phyloP scores from a whole-genome alignment of 2,888 invertebrate species.

The Cartodere bifasciata region DNA sequence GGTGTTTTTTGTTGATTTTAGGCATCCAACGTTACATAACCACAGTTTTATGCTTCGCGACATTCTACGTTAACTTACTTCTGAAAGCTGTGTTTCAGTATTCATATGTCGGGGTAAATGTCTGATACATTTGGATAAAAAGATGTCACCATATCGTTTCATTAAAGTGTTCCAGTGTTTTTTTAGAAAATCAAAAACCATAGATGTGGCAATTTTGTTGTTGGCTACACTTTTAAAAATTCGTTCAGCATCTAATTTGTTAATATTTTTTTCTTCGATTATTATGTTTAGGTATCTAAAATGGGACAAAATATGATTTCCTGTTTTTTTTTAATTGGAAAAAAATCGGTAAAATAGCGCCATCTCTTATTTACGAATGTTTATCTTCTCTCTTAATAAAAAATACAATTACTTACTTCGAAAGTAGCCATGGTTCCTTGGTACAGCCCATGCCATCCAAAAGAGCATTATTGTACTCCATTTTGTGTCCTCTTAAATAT shows the following conservation, averaged over 20 bases:
- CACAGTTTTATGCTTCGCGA: no score
- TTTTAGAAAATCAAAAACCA: no score
- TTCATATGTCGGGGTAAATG: no score
- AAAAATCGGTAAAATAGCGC: not conserved
- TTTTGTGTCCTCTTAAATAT: constrained; percentile 38
- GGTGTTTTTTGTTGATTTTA: no score
- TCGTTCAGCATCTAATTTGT: constrained; percentile 47
- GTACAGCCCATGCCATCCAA: constrained; percentile 44
- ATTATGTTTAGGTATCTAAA: constrained; percentile 39
- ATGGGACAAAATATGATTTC: constrained; percentile 6
- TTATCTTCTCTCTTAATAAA: constrained; percentile 1
- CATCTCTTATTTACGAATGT: not conserved
- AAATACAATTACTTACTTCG: constrained; percentile 34
- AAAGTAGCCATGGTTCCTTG: constrained; percentile 41
- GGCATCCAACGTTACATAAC: no score
- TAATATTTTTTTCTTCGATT: constrained; percentile 33
- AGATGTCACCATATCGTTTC: no score
- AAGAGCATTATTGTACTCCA: constrained; percentile 48
- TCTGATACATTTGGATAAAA: no score
- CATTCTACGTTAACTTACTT: no score
- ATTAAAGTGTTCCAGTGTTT: no score
- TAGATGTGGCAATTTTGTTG: constrained; percentile 45
- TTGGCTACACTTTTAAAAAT: constrained; percentile 45
- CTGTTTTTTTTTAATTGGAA: not conserved
- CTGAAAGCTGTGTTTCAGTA: no score